Percentiles rank a stretch among this genome's conserved stretches.
phyloP scores from a whole-genome alignment of 1,140 invertebrate species.

The Zaprionus vittiger region DNA sequence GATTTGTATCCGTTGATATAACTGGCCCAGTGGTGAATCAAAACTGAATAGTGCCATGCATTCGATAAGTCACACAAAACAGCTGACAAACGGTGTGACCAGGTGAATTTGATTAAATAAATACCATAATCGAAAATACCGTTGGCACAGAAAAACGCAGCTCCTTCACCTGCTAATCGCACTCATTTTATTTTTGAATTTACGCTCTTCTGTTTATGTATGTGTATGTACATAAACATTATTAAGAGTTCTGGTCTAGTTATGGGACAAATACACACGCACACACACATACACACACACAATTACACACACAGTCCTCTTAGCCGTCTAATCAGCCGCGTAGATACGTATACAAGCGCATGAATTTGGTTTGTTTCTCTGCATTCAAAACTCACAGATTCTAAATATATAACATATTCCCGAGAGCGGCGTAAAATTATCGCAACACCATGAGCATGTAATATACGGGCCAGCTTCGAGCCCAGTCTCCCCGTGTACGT shows the following conservation, averaged over 20 bases:
- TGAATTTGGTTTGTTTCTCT: slow-evolving; percentile 40
- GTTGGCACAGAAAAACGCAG: neutral
- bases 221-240: neutral
- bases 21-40: neutral
- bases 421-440: slow-evolving; percentile 54
- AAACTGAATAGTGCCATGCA: neutral
- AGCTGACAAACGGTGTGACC: slow-evolving; percentile 22
- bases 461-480: slow-evolving; percentile 64
- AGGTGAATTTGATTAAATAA: neutral
- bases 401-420: slow-evolving; percentile 74
- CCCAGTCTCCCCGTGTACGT: slow-evolving; percentile 77
- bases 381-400: slow-evolving; percentile 37
- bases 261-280: neutral
- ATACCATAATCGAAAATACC: slow-evolving; percentile 6
- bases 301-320: slow-evolving; percentile 10
- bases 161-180: neutral
- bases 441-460: slow-evolving; percentile 58
- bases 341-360: slow-evolving; percentile 11
- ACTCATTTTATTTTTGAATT: neutral
- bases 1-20: slow-evolving; percentile 20
- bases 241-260: slow-evolving; percentile 2
- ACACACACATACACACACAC: neutral
- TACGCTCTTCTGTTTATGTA: neutral
- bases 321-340: slow-evolving; percentile 21
- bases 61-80: slow-evolving; percentile 8